These are phyloP conservation scores for Myiothlypis chrysogaster DNA, from an alignment of 2,797 vertebrate genomes.

Conservation along the genomic window DNA sequence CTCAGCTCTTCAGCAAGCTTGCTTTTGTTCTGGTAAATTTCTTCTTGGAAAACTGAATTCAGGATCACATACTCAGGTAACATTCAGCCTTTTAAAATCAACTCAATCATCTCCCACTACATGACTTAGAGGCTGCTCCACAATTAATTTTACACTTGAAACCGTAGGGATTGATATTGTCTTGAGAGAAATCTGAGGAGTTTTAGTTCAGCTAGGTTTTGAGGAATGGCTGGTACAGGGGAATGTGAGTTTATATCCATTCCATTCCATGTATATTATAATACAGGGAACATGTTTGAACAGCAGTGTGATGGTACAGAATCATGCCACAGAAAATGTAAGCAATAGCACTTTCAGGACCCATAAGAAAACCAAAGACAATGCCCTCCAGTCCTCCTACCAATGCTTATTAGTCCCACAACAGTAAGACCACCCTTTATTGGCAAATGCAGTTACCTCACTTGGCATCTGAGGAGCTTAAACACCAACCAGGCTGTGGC, in stretches of 20 bases:
- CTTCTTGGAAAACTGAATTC: background rate
- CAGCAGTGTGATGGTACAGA: background rate
- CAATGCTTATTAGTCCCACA: background rate
- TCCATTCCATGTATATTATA: background rate
- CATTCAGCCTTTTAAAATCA: background rate
- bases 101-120: background rate
- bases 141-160: background rate
- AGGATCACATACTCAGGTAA: background rate
- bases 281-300: background rate
- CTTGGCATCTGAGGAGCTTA: conserved; percentile 13
- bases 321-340: background rate
- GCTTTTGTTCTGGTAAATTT: background rate
- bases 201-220: background rate
- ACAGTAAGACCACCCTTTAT: background rate
- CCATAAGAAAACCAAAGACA: background rate
- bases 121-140: background rate
- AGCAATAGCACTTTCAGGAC: background rate
- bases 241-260: background rate
- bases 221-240: background rate
- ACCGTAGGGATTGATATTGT: background rate
- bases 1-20: background rate
- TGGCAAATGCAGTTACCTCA: background rate
- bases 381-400: background rate
- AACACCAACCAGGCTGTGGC: background rate
- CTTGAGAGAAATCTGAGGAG: background rate